phyloP scores from a whole-genome alignment of 2,888 invertebrate genomes.

The Oscheius sp. region DNA sequence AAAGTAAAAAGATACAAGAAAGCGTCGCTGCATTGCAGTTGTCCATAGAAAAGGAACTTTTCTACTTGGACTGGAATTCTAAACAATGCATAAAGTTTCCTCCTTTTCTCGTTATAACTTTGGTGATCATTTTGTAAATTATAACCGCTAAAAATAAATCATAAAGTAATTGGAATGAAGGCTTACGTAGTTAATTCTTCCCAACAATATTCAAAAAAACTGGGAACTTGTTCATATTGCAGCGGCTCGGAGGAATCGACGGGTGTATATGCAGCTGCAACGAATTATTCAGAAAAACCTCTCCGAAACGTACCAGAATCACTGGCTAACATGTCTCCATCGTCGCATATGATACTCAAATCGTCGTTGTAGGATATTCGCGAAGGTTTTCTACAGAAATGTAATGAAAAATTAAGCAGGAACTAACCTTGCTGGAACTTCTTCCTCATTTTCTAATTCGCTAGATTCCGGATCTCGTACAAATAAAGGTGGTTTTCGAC shows the following conservation, averaged over 20 bases:
- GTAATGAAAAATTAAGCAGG: not conserved
- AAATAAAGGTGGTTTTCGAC: constrained; percentile 3
- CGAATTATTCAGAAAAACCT: not conserved
- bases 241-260: not conserved
- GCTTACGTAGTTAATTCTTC: constrained; percentile 64
- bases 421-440: not conserved
- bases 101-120: constrained; percentile 89
- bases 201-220: constrained; percentile 64
- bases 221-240: not conserved
- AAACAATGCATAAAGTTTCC: constrained; percentile 92
- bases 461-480: constrained; percentile 17
- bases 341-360: constrained; percentile 32
- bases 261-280: not conserved
- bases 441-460: constrained; percentile 29
- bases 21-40: constrained; percentile 93
- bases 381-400: constrained; percentile 22
- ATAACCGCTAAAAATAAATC: constrained; percentile 79
- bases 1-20: constrained; percentile 97
- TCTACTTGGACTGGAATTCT: constrained; percentile 86
- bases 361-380: constrained; percentile 21
- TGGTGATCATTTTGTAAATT: constrained; percentile 93
- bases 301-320: not conserved
- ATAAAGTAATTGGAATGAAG: not conserved
- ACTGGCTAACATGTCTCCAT: not conserved
- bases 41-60: constrained; percentile 90